Base-by-base conservation (phyloP, 2,113 vertebrate species). In the Austrofundulus limnaeus region DNA sequence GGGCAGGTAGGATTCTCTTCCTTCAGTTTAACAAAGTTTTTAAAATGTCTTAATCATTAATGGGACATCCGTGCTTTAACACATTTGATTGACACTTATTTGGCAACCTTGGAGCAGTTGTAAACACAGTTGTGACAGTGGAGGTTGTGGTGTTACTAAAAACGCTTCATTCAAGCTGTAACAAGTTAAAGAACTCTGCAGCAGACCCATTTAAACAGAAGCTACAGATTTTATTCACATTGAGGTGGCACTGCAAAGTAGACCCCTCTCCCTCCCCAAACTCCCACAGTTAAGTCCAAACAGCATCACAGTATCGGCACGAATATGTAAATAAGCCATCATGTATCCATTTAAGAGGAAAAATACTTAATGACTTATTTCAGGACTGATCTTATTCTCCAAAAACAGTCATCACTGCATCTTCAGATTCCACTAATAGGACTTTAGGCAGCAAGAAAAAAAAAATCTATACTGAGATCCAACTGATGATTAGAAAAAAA, bases 151-250 rank as follows among this genome's bases (percentile, higher is more conserved):
- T 1, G 19, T 2, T 1, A 46, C 23, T 17, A 25, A 14, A 50
- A 16, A n/a, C 5, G 2, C 10, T 56, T 17, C 20, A 41, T 25
- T 31, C n/a, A 41, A 38, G n/a, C n/a, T 62, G 23, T 23, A 41
- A 55, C 31, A 46, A 41, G 9, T 11, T 2, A 13, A 12, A 25
- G 15, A 65, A 34, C 45, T 61, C 11, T 31, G 10, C 38, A 54
- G 14, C 58, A 65, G 9, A 72, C 37, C 34, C 17, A 55, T 61
- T 68, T 69, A 13, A 84, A 72, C 74, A 64, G 73, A 83, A 83
- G 83, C 74, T 80, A 64, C 75, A 69, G 12, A 23, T 72, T 87
- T 88, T 86, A 88, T 88, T 88, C 39, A 85, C 38, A 65, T 76
- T 66, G 65, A 72, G 67, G 66, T 66, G 72, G 72, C 77, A 83